A percentile compares a stretch with the other conserved stretches of the same genome.
These are phyloP conservation scores for Astyanax mexicanus DNA, from an alignment of 2,797 vertebrate species.

Conservation along the genomic window DNA sequence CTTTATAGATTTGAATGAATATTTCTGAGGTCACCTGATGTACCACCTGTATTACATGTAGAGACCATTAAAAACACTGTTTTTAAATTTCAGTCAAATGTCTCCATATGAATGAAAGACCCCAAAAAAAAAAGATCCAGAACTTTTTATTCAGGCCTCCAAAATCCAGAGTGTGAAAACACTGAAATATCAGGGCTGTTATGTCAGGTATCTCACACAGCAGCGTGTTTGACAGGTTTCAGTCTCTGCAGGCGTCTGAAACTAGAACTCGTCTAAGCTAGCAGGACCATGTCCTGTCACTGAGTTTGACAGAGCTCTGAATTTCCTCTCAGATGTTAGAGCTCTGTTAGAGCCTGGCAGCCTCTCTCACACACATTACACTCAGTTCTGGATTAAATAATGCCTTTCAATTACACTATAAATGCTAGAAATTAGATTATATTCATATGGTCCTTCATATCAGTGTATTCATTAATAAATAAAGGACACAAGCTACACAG, in stretches of 20 bases:
- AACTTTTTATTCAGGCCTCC: neutral
- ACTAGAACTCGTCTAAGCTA: neutral
- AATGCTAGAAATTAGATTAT: neutral
- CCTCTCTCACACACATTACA: too few species aligned
- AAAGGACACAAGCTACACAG: neutral
- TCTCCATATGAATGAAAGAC: too few species aligned
- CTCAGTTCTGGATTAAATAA: neutral
- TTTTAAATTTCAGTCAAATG: too few species aligned
- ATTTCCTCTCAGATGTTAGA: neutral
- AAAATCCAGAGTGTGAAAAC: too few species aligned
- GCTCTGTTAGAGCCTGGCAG: neutral
- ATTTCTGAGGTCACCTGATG: too few species aligned
- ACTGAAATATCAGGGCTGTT: neutral
- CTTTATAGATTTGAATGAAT: too few species aligned
- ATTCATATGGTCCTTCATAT: neutral
- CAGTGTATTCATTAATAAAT: neutral
- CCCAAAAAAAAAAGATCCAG: too few species aligned
- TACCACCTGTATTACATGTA: too few species aligned
- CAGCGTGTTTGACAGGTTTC: slow-evolving; percentile 4
- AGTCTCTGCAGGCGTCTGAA: neutral
- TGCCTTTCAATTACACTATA: neutral
- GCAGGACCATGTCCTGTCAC: neutral
- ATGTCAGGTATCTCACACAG: neutral
- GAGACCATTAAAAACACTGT: too few species aligned
- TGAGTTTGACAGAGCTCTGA: neutral